Evolutionary conservation across 2,113 vertebrate species (phyloP), one percentile per base, ranked within the genome.

Genomic region (Phodopus roborovskii): DNA sequence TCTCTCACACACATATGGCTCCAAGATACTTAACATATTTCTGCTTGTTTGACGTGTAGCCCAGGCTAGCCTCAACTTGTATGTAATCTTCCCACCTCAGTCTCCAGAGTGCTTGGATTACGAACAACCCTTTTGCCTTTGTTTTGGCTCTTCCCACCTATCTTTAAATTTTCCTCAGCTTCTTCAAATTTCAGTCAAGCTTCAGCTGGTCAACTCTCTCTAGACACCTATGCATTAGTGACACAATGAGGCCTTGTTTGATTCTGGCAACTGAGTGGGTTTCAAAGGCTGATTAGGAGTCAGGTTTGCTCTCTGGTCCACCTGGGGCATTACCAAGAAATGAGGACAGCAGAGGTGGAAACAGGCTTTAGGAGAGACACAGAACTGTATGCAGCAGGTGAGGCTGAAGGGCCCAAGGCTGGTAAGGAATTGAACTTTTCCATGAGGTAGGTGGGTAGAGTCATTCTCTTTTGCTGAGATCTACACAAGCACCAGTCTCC

Each of bases 401-500:
- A 13, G 26, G 17, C 26, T 70, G 7, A 4, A 48, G n/a, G 33
- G 70, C 30, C 39, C 1, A 3, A 0, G 97, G 81, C 68, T 94
- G 97, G 97, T 50, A 28, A 97, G 95, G 86, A 0, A 97, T 92
- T 99, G 92, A 98, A 98, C 95, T 99, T 98, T 94, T 99, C 98
- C 12, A 97, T 79, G 9, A 98, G 4, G 45, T 3, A 96, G 90
- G 53, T 56, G 13, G 53, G 50, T 50, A 50, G 50, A 11, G 48
- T 9, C 15, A 71, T 36, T 70, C 50, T 62, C 66, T 28, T 77
- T 77, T 77, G 30, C 50, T 60, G 16, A 62, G 75, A 53, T 33
- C 4, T 26, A 53, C 60, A 28, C 36, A 7, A 58, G 2, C 16
- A 24, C 48, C 66, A 4, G 17, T 42, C 36, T 26, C 13, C 30